phyloP scores from a whole-genome alignment of 2,113 vertebrate species.

The Neodontobutis hainanensis region DNA sequence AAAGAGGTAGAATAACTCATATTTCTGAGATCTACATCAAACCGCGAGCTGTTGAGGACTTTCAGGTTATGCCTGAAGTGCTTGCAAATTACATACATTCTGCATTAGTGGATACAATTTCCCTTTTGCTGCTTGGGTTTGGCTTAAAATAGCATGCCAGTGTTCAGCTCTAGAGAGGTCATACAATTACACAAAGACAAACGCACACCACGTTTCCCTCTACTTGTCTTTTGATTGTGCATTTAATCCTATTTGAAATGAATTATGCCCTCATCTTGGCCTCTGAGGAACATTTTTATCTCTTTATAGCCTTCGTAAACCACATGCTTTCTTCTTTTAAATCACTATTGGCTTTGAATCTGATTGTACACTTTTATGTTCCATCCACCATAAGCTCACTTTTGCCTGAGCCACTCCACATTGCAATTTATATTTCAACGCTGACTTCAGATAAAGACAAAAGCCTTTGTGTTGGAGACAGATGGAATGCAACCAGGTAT shows the following conservation, averaged over 20 bases:
- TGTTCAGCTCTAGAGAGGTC: constrained; percentile 1
- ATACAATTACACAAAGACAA: constrained; percentile 11
- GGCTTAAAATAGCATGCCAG: constrained; percentile 11
- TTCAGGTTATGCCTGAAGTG: constrained; percentile 25
- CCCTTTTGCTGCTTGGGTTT: not conserved
- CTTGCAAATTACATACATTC: constrained; percentile 40
- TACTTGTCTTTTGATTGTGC: constrained; percentile 10
- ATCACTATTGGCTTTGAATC: constrained; percentile 34
- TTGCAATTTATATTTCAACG: constrained; percentile 68
- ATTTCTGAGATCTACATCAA: constrained; percentile 43
- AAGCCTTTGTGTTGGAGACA: constrained; percentile 67
- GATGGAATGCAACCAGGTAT: constrained; percentile 72
- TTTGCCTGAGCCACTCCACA: constrained; percentile 46
- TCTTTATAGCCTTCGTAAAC: constrained; percentile 34
- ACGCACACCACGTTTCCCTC: constrained; percentile 3
- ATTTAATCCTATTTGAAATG: constrained; percentile 31
- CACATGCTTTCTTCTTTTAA: constrained; percentile 50
- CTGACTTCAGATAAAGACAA: constrained; percentile 63
- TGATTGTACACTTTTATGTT: constrained; percentile 51
- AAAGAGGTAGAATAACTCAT: constrained; percentile 46
- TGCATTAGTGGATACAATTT: constrained; percentile 23
- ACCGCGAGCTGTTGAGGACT: constrained; percentile 32
- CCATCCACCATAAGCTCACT: constrained; percentile 48
- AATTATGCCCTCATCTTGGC: constrained; percentile 8
- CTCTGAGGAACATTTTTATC: constrained; percentile 31